These are phyloP conservation scores for Chrysaora quinquecirrha DNA, from an alignment of 30 jellyfish, hydroid and myxozoan species.

Conservation along the genomic window DNA sequence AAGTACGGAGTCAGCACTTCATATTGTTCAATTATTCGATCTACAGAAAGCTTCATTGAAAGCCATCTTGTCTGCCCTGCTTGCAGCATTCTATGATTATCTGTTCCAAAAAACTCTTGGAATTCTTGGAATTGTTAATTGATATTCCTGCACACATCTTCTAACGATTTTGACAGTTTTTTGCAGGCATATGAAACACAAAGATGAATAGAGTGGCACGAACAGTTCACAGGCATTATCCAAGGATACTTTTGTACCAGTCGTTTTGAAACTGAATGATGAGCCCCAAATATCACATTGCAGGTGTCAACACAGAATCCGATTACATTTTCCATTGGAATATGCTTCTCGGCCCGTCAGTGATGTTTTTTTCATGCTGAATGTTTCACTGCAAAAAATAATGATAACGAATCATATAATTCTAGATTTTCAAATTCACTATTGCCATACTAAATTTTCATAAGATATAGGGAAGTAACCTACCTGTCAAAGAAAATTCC, in stretches of 20 bases:
- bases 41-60: constrained; percentile 23
- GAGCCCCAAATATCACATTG: constrained; percentile 41
- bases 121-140: constrained; percentile 15
- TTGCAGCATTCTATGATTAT: constrained; percentile 13
- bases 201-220: constrained; percentile 48
- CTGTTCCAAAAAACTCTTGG: constrained; percentile 32
- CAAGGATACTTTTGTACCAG: constrained; percentile 32
- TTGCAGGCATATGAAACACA: constrained; percentile 30
- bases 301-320: constrained; percentile 49
- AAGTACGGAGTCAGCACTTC: constrained; percentile 24
- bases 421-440: too few species aligned
- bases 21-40: constrained; percentile 29
- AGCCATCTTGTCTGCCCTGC: constrained; percentile 53
- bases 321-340: constrained; percentile 33
- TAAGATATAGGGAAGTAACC: too few species aligned
- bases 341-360: not conserved
- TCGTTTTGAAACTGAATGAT: constrained; percentile 27
- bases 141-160: constrained; percentile 33
- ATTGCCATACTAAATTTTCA: too few species aligned
- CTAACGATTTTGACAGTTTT: constrained; percentile 33
- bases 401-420: too few species aligned
- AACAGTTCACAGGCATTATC: constrained; percentile 13
- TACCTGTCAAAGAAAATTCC: constrained; percentile 29
- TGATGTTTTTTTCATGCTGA: constrained; percentile 7
- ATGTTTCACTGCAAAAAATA: constrained; percentile 10